Conservation (phyloP, 2,113 vertebrate genomes). For the Sterna hirundo region DNA sequence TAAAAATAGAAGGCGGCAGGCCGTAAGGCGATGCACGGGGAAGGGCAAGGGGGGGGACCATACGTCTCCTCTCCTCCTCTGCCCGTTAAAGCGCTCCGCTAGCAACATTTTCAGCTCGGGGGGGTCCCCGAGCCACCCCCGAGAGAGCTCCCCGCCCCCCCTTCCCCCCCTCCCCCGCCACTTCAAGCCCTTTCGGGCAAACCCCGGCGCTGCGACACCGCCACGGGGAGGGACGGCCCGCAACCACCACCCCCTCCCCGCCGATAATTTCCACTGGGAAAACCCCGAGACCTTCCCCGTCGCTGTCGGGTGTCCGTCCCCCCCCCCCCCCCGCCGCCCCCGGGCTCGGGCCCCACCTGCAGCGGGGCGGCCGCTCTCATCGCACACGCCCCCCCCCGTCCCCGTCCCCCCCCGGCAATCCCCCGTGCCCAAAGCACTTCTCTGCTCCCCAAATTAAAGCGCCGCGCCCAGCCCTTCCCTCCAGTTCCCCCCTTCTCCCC, state of each 20-base stretch:
- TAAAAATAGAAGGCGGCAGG: not conserved
- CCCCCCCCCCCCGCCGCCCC: not conserved
- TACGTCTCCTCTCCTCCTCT: rapidly evolving
- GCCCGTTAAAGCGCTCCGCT: not conserved
- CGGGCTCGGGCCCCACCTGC: not conserved
- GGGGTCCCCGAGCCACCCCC: not conserved
- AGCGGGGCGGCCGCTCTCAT: not conserved
- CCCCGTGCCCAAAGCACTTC: not conserved
- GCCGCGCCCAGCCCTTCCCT: not conserved
- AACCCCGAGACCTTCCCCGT: not conserved
- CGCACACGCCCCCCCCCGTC: not conserved
- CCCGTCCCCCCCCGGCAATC: not conserved
- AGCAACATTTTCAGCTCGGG: rapidly evolving
- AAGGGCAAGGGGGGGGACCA: not conserved
- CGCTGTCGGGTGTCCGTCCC: too few species aligned
- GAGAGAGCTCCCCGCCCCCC: not conserved
- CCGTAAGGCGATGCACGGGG: not conserved
- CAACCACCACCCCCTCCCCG: too few species aligned
- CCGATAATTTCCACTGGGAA: not conserved
- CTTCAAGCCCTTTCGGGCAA: not conserved
- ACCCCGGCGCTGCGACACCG: not conserved
- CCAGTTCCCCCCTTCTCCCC: too few species aligned
- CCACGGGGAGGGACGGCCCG: not conserved
- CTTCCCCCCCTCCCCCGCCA: rapidly evolving
- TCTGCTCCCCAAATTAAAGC: not conserved